Base-by-base conservation (phyloP, 2,888 invertebrate species). In the Cetonia aurata region DNA sequence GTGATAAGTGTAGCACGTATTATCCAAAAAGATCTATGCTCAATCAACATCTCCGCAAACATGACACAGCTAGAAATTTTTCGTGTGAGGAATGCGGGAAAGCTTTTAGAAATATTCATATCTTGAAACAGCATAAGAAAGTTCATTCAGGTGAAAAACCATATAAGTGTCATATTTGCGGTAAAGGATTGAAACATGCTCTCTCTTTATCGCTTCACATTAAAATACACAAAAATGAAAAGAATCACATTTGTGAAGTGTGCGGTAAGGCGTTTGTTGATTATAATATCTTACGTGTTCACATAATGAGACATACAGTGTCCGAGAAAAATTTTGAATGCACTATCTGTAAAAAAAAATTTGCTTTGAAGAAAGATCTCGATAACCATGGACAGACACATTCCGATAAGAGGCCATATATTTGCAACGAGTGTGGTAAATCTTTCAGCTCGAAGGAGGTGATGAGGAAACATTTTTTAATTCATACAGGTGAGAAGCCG, bases 401-500 rank as follows among this genome's bases (percentile, higher is more conserved):
- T 15, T 15, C 37, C 0, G 42, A 37, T 4, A 41, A 15, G 33
- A 67, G 55, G 44, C 67, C 67, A 0, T 46, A 31, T 12, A 6
- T 33, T 9, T 67, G 67, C 9, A 33, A 48, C 0, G 1, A 31
- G 10, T 67, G 67, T 25, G 67, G 42, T 48, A 62, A 62, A 37
- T 13, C 9, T 3, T 55, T 67, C 15, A 10, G 48, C 0, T 15
- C 55, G 46, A 12, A 12, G 4, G 15, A 33, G 25, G 9, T n/a
- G 12, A 25, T 52, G 9, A 10, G 2, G 15, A 3, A 50, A 12
- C 66, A 66, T 37, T 9, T 52, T 4, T 41, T 37, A 12, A 52
- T 37, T 33, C 66, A 66, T 12, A 33, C 37, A 6, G 53, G 50
- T 0, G 66, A 15, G 15, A 67, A 67, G 44, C 67, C 67, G 0